These are phyloP conservation scores for Eonycteris spelaea DNA, from an alignment of 2,113 vertebrate species.

Conservation along the genomic window DNA sequence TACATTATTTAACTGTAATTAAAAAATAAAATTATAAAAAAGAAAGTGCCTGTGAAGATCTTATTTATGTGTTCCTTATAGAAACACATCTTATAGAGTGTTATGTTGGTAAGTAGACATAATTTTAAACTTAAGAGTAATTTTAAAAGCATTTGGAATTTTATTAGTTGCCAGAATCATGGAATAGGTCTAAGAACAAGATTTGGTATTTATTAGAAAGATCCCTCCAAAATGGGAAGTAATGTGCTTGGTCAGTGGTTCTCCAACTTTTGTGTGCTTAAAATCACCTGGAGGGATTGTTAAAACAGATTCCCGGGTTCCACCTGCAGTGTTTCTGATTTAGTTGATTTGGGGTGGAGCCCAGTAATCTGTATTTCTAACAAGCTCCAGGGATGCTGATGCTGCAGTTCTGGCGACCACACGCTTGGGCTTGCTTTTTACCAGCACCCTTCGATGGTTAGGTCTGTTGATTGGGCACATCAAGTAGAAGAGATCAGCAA, in stretches of 20 bases:
- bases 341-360: background rate
- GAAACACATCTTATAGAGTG: background rate
- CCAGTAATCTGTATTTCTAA: background rate
- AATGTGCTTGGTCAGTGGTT: background rate
- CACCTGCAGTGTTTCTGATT: background rate
- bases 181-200: background rate
- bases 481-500: background rate
- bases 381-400: background rate
- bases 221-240: background rate
- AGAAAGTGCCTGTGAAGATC: background rate
- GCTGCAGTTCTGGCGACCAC: background rate
- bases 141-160: background rate
- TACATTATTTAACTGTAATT: background rate
- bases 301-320: background rate
- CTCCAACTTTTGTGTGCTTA: background rate
- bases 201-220: background rate
- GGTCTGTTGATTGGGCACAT: background rate
- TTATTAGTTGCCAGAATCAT: background rate
- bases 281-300: background rate
- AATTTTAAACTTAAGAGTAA: background rate
- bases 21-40: background rate
- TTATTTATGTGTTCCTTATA: background rate
- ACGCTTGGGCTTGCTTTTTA: no score
- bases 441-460: fast-evolving
- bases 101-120: background rate